Base-by-base conservation (phyloP, 2,888 invertebrate species). In the Eurois occulta region DNA sequence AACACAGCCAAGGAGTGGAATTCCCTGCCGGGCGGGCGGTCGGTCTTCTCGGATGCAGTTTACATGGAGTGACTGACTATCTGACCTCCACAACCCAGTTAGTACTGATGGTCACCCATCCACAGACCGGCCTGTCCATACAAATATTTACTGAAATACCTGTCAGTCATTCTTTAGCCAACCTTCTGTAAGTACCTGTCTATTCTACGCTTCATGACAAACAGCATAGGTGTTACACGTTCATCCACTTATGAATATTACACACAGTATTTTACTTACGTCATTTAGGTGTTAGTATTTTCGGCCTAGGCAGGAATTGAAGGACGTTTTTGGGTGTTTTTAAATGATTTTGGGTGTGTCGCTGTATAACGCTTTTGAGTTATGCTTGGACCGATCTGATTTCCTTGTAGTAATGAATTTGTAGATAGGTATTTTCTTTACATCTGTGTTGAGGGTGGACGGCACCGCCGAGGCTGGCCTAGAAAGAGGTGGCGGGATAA, bases 221-320 rank as follows among this genome's bases (percentile, higher is more conserved):
- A 75, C 64, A 80, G n/a, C 46, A 7, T 28, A n/a, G 35, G 60
- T n/a, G 38, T 62, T 10, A 74, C 80, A 70, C 60, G 48, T 58
- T 60, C n/a, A 70, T 58, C 62, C 55, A 62, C 68, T 72, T 80
- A 80, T 69, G 80, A 82, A 80, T 84, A 82, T 82, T 84, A 75
- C 75, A 55, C 28, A 5, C n/a, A 58, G 58, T 71, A 75, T 65
- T 64, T 80, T 71, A 72, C 62, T 16, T 46, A 64, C 13, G 18
- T 55, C 18, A 60, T 68, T 48, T 58, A 62, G 55, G 6, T 71
- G 65, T 60, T 82, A n/a, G 16, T 67, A 62, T 71, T 72, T 81
- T 58, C 1, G 18, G 18, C 62, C 46, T 35, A 41, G 28, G 1
- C 28, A n/a, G 21, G 7, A 32, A 55, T 70, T 76, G 52, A 55